Conservation (phyloP, 2,888 invertebrate species). For the Allophyes oxyacanthae region DNA sequence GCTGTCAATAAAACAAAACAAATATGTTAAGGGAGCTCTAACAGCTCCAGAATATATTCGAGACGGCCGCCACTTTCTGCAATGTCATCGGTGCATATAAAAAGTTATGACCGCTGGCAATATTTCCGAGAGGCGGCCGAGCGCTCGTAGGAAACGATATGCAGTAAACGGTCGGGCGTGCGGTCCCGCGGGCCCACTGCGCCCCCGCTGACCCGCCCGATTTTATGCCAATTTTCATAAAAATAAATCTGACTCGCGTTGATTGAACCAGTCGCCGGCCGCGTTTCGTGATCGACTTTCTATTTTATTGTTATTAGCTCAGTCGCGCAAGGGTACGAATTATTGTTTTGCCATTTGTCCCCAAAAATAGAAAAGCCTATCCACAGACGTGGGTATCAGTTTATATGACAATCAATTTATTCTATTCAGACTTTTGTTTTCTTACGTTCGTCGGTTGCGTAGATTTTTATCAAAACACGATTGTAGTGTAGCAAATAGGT, state of each 20-base stretch:
- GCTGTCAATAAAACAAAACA: neutral
- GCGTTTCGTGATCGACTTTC: conserved; percentile 84
- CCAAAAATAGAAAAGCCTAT: conserved; percentile 75
- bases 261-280: conserved; percentile 88
- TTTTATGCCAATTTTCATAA: conserved; percentile 90
- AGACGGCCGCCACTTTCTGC: conserved; percentile 82
- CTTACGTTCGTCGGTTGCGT: conserved; percentile 15
- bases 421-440: conserved; percentile 44
- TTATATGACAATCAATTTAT: conserved; percentile 68
- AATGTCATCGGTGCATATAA: conserved; percentile 89
- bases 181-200: conserved; percentile 86
- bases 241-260: conserved; percentile 88
- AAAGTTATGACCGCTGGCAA: conserved; percentile 88
- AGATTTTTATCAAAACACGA: conserved; percentile 53
- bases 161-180: conserved; percentile 89
- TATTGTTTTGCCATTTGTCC: conserved; percentile 88
- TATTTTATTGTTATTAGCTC: conserved; percentile 89
- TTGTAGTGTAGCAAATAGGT: conserved; percentile 41
- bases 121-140: conserved; percentile 82
- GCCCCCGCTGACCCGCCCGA: conserved; percentile 85
- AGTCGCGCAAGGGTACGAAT: conserved; percentile 86
- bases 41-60: conserved; percentile 67
- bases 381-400: conserved; percentile 65
- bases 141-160: conserved; percentile 86
- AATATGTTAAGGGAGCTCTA: conserved; percentile 30